Evolutionary conservation across 1,140 invertebrate species (phyloP), one percentile per base, ranked within the genome.

Genomic region (Tetraneura akinire): DNA sequence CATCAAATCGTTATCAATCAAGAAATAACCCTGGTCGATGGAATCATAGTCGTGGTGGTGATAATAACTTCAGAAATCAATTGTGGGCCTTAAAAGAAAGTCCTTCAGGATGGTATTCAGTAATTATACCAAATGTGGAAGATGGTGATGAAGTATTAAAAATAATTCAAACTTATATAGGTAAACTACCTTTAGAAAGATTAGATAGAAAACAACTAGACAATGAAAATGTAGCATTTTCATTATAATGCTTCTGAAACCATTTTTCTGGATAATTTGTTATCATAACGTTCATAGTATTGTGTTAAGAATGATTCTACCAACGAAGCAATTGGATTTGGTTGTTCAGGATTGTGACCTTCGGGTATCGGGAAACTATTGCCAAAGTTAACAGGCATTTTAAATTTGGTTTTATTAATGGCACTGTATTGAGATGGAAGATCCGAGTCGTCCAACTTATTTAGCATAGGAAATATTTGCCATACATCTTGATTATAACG

Each of bases 161-260:
- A 78, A 78, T 78, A 62, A 78, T 78, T 11, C 55, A 78, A 78
- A 78, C 74, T 16, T 78, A 78, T 62, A 62, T 78, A 0, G n/a
- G n/a, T n/a, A n/a, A n/a, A n/a, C n/a, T n/a, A n/a, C n/a, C n/a
- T n/a, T n/a, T n/a, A n/a, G n/a, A n/a, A n/a, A n/a, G n/a, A n/a
- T 37, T 47, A 11, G 10, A 47, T 14, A 47, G 10, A 16, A 6
- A 66, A 66, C 18, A 4, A 66, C 3, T 4, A 42, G 62, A 66
- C 14, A 66, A 10, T 18, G 62, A 42, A 42, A 66, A 66, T 21
- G 62, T 42, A 16, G 62, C 62, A 14, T 66, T 66, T 66, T 66
- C 62, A 42, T 42, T 32, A 16, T 66, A 66, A n/a, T n/a, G 62
- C 62, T 37, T 42, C 62, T 11, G 32, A 14, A 66, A 66, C 32